phyloP scores from a whole-genome alignment of 2,113 vertebrate species.

The Scophthalmus maximus region DNA sequence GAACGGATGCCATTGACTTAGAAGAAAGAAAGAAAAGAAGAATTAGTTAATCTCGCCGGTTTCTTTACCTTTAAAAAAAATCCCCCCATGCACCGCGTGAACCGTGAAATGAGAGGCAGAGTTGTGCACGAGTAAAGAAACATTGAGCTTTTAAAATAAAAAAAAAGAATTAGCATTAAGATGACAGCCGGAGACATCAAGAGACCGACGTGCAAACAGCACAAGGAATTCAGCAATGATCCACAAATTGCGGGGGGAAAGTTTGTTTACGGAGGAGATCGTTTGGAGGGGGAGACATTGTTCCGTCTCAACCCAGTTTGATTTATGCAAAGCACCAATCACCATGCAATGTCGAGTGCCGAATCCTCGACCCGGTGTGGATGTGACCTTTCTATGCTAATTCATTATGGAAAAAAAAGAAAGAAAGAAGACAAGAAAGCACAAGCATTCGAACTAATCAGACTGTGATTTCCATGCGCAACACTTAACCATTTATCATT shows the following conservation, averaged over 20 bases:
- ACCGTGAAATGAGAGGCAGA: background rate
- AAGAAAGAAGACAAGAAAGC: too few species aligned
- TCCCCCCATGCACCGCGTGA: background rate
- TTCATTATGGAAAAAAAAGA: slow-evolving; percentile 37
- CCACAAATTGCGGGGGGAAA: slow-evolving; percentile 18
- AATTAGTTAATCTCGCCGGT: background rate
- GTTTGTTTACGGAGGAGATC: slow-evolving; percentile 49
- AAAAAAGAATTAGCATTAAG: slow-evolving; percentile 13
- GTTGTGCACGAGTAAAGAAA: background rate
- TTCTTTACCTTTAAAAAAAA: background rate
- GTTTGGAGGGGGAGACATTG: slow-evolving; percentile 39
- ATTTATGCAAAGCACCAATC: slow-evolving; percentile 76
- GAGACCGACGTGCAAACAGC: slow-evolving; percentile 14
- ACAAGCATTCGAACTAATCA: too few species aligned
- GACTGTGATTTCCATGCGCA: slow-evolving; percentile 57
- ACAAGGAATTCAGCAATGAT: too few species aligned
- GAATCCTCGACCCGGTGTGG: slow-evolving; percentile 57
- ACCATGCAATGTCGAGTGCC: slow-evolving; percentile 51
- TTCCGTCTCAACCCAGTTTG: slow-evolving; percentile 49
- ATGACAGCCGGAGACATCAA: slow-evolving; percentile 6
- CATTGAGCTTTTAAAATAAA: background rate
- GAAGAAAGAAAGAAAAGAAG: background rate
- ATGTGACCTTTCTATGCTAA: slow-evolving; percentile 74
- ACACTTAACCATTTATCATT: slow-evolving; percentile 71
- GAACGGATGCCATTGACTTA: slow-evolving; percentile 32